Evolutionary conservation across 2,888 invertebrate species (phyloP).

Genomic region (Ganaspis brasiliensis): DNA sequence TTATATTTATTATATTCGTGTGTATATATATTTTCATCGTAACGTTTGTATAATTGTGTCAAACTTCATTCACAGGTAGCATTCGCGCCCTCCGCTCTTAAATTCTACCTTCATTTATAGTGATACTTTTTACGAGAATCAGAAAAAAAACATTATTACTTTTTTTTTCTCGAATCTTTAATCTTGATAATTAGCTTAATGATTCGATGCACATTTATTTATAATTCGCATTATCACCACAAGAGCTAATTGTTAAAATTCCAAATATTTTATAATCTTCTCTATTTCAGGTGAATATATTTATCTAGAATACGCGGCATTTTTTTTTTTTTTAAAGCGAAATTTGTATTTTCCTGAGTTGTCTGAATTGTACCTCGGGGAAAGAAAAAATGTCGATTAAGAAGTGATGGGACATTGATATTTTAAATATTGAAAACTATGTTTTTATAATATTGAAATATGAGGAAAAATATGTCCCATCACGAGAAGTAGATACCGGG

Average conservation of each 20-base stretch:
- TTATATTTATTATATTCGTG: constrained; percentile 63
- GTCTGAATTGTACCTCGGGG: constrained; percentile 25
- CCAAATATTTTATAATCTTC: no score
- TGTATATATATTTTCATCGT: constrained; percentile 71
- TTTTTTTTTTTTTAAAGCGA: constrained; percentile 26
- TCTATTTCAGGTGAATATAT: no score
- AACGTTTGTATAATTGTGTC: constrained; percentile 69
- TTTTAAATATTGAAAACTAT: constrained; percentile 26
- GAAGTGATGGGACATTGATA: no score
- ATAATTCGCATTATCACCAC: no score
- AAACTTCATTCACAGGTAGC: constrained; percentile 77
- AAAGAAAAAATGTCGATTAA: no score
- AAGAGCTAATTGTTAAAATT: no score
- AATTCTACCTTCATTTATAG: neutral
- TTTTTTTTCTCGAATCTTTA: constrained; percentile 26
- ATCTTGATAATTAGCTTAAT: no score
- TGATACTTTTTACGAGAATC: constrained; percentile 2
- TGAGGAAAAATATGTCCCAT: no score
- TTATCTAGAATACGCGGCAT: constrained; percentile 50
- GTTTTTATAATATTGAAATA: neutral
- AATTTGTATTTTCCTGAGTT: constrained; percentile 44
- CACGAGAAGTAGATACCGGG: neutral
- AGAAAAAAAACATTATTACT: neutral
- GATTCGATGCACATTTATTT: no score
- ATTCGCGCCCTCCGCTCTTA: constrained; percentile 71